Conservation (phyloP, 1,140 invertebrate genomes). For the Ylistrum balloti region DNA sequence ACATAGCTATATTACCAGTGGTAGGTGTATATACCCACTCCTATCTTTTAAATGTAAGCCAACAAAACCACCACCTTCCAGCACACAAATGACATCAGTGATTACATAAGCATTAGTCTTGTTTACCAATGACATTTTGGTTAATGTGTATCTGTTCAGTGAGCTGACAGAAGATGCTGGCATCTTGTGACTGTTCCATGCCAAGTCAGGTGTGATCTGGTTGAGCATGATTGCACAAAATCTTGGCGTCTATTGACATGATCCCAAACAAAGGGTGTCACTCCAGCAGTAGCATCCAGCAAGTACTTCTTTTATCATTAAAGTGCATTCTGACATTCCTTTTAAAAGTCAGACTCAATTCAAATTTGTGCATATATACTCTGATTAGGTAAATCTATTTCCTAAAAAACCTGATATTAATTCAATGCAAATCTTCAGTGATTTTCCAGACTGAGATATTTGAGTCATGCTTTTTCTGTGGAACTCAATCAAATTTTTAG, state of each 20-base stretch:
- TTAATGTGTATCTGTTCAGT: background rate
- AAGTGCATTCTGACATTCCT: background rate
- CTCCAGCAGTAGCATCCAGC: background rate
- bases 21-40: too few relatives aligned
- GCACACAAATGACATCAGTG: background rate
- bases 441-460: too few relatives aligned
- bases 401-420: too few relatives aligned
- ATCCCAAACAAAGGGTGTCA: background rate
- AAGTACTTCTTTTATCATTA: background rate
- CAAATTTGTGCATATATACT: too few relatives aligned
- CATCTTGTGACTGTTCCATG: background rate
- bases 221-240: background rate
- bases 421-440: too few relatives aligned
- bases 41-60: too few relatives aligned
- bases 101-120: background rate
- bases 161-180: background rate
- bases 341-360: background rate
- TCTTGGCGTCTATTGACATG: constrained; percentile 3
- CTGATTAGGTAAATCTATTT: too few relatives aligned
- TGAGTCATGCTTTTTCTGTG: too few relatives aligned
- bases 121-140: background rate
- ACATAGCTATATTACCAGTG: too few relatives aligned
- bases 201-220: constrained; percentile 26
- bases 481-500: too few relatives aligned
- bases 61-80: background rate